phyloP scores from a whole-genome alignment of 2,797 vertebrate species.

The Semaprochilodus insignis region DNA sequence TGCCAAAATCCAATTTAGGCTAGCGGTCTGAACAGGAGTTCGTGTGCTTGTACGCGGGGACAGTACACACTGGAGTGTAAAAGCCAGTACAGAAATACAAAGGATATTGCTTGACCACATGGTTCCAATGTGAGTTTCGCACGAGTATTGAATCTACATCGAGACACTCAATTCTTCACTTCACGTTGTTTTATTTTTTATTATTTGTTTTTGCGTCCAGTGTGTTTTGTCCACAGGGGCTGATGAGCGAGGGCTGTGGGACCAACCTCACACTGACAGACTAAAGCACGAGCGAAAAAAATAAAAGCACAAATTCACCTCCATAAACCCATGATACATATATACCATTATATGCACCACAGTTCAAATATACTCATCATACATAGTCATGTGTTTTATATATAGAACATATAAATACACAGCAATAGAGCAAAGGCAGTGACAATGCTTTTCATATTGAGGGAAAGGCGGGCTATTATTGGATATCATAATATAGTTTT shows the following conservation, averaged over 20 bases:
- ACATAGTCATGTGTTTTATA: slow-evolving; percentile 75
- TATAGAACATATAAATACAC: slow-evolving; percentile 82
- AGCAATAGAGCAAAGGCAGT: slow-evolving; percentile 75
- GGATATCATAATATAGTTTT: slow-evolving; percentile 67
- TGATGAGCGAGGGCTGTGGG: slow-evolving; percentile 76
- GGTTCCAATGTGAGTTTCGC: slow-evolving; percentile 43
- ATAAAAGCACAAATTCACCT: slow-evolving; percentile 70
- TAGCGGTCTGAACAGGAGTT: too few relatives aligned
- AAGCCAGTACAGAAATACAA: slow-evolving; percentile 34
- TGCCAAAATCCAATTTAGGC: too few relatives aligned
- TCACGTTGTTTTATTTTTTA: slow-evolving; percentile 40
- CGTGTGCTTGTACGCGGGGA: slow-evolving; percentile 31
- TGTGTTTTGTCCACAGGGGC: slow-evolving; percentile 61
- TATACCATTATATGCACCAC: slow-evolving; percentile 71
- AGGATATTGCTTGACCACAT: slow-evolving; percentile 61
- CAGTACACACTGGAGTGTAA: slow-evolving; percentile 58
- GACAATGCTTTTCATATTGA: slow-evolving; percentile 79
- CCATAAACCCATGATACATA: slow-evolving; percentile 71
- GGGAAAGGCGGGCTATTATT: slow-evolving; percentile 71
- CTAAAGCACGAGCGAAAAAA: slow-evolving; percentile 57
- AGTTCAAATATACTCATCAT: slow-evolving; percentile 66
- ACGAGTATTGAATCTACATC: slow-evolving; percentile 65
- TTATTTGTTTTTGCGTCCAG: slow-evolving; percentile 47
- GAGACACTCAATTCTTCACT: slow-evolving; percentile 67
- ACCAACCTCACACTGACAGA: slow-evolving; percentile 78